Base-by-base conservation (phyloP, 2,797 vertebrate species). In the Heteromormyrus szaboi region DNA sequence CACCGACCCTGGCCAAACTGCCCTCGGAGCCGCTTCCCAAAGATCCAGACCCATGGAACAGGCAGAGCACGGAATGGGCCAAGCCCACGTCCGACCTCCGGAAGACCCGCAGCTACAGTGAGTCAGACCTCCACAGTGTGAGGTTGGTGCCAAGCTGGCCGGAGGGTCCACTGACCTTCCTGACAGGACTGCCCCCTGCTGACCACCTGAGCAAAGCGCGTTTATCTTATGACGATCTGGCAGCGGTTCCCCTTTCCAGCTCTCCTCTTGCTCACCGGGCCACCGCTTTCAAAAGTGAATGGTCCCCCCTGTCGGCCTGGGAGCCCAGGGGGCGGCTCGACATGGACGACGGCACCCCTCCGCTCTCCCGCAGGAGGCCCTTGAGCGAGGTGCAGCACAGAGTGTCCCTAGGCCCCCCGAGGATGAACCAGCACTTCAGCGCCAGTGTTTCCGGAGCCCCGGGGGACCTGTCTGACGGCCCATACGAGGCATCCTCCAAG, bases 81-180 rank as follows among this genome's bases (percentile, higher is more conserved):
- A 95, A 94, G 87, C 95, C 95, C 59, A 93, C 95, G 85, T 94
- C 94, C 68, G 93, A 85, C 54, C 90, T 93, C 68, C 96, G 91
- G 91, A 96, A 95, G 89, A 95, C 92, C 50, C 94, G 98, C 83
- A 98, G 98, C 92, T 97, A 95, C 88, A 99, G 98, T 1, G 98
- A 99, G 54, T 97, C 98, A 5, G 95, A 97, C 87, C 95, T 99
- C 90, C 93, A 97, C 92, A 96, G 95, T 89, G 93, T 94, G 0
- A 93, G 94, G 41, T 91, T 93, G 19, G 90, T 93, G 44, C 84
- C 93, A 68, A 93, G 94, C 7, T 93, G 92, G 86, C 93, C 93
- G 54, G 95, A 92, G 88, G 92, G 93, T 0, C 93, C 91, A 0
- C 96, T 93, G 94, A 95, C 93, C 0, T 92, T 93, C 90, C 94